A percentile compares a stretch with the other conserved stretches of the same genome.
Conservation (phyloP, 2,797 vertebrate species). For the Argyrosomus regius region DNA sequence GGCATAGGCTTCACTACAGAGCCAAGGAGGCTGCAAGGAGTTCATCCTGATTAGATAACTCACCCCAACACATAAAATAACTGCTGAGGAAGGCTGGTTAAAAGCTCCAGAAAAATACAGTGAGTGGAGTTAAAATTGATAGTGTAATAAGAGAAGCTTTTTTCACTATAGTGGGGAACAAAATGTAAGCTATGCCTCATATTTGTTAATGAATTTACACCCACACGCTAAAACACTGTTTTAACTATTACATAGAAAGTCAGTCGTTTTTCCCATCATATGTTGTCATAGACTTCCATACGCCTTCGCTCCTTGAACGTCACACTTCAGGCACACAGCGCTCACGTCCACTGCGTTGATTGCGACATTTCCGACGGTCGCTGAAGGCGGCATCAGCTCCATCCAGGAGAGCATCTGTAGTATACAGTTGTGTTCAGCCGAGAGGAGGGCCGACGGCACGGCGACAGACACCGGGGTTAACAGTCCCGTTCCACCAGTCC, state of each 20-base stretch:
- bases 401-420: conserved; percentile 40
- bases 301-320: conserved; percentile 9
- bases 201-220: background rate
- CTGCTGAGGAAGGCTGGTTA: background rate
- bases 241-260: background rate
- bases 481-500: conserved; percentile 1
- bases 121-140: background rate
- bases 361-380: conserved; percentile 30
- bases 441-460: conserved; percentile 20
- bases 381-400: conserved; percentile 55
- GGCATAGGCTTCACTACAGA: no score
- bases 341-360: background rate
- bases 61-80: no score
- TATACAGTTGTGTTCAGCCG: conserved; percentile 10
- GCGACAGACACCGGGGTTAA: conserved; percentile 17
- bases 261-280: background rate
- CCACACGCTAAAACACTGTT: background rate
- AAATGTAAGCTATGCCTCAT: background rate
- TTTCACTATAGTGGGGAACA: background rate
- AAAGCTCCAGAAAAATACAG: background rate
- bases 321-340: background rate
- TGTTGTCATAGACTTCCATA: background rate
- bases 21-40: background rate
- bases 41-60: background rate
- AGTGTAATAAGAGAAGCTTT: no score